Percentiles rank a stretch among this genome's conserved stretches.
These are phyloP conservation scores for Troides aeacus DNA, from an alignment of 2,888 invertebrate genomes.

Conservation along the genomic window DNA sequence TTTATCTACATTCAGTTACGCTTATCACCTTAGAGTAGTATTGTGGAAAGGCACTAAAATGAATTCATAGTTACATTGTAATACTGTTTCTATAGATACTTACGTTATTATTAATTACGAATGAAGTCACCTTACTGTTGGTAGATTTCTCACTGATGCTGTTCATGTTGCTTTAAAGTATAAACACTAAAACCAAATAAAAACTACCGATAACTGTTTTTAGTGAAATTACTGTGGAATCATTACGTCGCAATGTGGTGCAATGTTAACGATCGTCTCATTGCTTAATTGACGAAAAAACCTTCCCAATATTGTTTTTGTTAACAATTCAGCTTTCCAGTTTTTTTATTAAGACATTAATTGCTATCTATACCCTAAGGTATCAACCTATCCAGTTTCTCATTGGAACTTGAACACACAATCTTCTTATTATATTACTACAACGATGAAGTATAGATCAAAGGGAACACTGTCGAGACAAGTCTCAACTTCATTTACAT, in stretches of 20 bases:
- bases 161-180: too few species aligned
- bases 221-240: too few species aligned
- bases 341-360: background rate
- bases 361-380: background rate
- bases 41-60: too few species aligned
- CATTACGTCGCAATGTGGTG: background rate
- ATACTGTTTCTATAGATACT: too few species aligned
- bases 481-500: constrained; percentile 29
- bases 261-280: background rate
- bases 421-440: background rate
- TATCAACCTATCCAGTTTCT: background rate
- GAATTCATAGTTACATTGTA: too few species aligned
- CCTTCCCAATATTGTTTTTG: background rate
- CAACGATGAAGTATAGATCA: background rate
- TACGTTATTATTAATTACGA: too few species aligned
- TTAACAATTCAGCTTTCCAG: background rate
- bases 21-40: too few species aligned
- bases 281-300: background rate
- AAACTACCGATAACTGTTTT: too few species aligned
- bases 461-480: background rate
- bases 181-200: too few species aligned
- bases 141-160: too few species aligned
- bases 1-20: too few species aligned
- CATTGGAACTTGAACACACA: background rate
- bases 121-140: too few species aligned